Evolutionary conservation across 2,888 invertebrate genomes (phyloP), one percentile per base, ranked within the genome.

Genomic region (Stenoptilia bipunctidactyla): DNA sequence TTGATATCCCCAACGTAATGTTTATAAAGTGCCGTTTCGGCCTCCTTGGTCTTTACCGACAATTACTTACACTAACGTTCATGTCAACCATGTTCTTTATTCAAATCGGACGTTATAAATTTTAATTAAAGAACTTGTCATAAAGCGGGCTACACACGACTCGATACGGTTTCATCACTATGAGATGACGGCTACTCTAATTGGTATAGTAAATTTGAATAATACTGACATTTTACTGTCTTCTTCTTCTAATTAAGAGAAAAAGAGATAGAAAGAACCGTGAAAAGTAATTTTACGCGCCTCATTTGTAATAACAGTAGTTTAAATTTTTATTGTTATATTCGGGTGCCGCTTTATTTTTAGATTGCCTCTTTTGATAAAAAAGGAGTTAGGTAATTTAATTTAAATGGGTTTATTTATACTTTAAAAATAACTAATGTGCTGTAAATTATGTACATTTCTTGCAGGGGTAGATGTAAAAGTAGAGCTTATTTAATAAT

Each of bases 141-240:
- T 79, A 80, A 79, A 75, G 77, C 73, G 65, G 71, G 69, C 70
- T 71, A 58, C 73, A 64, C 64, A 70, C 68, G 66, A 68, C 62
- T 72, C 70, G 72, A 63, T 60, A 66, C 58, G 60, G 72, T 75
- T 71, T 73, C 79, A 70, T 79, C 77, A 74, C 64, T 63, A 52
- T 51, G 56, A 59, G 75, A 77, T 76, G 80, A 80, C 74, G 74
- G 75, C 76, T 71, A 61, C 61, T 69, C 80, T 83, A 83, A 83
- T 83, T 83, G 79, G 82, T 60, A 66, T 71, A 66, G 77, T 83
- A 82, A 83, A 82, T 83, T 80, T 74, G 77, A 80, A 79, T 80
- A 79, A 77, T 68, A 72, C 79, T 77, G 80, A 79, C 80, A 77
- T 69, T 74, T 72, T 62, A 75, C 68, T 67, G 74, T 72, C 79